A percentile compares a stretch with the other conserved stretches of the same genome.
Evolutionary conservation across 2,797 vertebrate genomes (phyloP).

Genomic region (Streptopelia turtur): DNA sequence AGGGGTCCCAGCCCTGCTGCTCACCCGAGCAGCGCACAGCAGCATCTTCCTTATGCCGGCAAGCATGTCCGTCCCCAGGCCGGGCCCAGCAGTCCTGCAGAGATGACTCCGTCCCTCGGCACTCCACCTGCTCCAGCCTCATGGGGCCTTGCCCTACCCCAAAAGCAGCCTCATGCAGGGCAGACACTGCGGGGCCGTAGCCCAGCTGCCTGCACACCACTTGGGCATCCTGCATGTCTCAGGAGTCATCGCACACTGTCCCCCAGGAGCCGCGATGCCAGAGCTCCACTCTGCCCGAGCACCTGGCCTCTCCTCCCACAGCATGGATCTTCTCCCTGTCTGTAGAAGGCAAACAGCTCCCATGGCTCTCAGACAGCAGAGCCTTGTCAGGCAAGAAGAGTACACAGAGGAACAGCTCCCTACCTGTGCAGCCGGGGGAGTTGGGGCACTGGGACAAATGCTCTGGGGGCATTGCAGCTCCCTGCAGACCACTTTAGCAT

Average conservation of each 20-base stretch:
- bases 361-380: neutral
- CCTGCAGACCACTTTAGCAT: constrained; percentile 28
- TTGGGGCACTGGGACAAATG: neutral
- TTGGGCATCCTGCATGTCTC: neutral
- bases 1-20: neutral
- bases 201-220: neutral
- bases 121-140: neutral
- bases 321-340: too few species aligned
- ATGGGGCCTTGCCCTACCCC: neutral
- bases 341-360: neutral
- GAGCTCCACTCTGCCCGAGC: neutral
- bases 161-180: neutral
- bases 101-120: neutral
- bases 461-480: rapidly evolving
- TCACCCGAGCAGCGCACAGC: neutral
- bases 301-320: neutral
- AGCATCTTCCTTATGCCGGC: neutral
- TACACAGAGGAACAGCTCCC: neutral
- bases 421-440: neutral
- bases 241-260: too few species aligned
- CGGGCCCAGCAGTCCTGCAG: neutral
- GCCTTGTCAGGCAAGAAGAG: neutral
- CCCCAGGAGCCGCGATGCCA: neutral
- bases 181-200: neutral
- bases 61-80: neutral